A percentile compares a stretch with the other conserved stretches of the same genome.
phyloP scores from a whole-genome alignment of 2,797 vertebrate genomes.

The Chelmon rostratus region DNA sequence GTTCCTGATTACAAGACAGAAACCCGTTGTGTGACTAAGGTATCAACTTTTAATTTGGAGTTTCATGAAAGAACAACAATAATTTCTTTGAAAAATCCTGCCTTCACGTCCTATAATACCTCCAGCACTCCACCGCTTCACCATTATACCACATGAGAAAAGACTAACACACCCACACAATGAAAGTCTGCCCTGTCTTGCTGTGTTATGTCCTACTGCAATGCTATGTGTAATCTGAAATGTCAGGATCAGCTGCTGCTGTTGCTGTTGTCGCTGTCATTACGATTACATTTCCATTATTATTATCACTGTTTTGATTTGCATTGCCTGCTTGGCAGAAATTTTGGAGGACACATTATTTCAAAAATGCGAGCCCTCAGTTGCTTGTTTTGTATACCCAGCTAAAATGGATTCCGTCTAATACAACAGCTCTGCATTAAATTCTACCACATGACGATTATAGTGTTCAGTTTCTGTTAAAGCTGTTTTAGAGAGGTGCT shows the following conservation, averaged over 20 bases:
- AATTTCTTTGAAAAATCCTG: not conserved
- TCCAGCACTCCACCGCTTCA: not conserved
- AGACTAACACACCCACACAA: not conserved
- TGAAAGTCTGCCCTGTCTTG: not conserved
- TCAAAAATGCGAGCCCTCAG: not conserved
- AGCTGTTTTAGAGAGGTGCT: not conserved
- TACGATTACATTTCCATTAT: not conserved
- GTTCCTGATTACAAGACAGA: too few species aligned
- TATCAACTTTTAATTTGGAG: not conserved
- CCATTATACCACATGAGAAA: not conserved
- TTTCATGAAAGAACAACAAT: not conserved
- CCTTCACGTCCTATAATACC: not conserved
- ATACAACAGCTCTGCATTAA: constrained; percentile 2
- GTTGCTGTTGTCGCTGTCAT: not conserved
- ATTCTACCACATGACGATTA: not conserved
- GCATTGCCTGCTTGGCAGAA: not conserved
- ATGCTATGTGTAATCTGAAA: not conserved
- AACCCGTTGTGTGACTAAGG: too few species aligned
- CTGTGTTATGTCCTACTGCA: not conserved
- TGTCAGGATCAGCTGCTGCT: not conserved
- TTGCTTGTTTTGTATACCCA: not conserved
- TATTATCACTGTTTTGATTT: not conserved
- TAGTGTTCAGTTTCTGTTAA: not conserved
- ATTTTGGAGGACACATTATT: not conserved
- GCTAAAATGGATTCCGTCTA: not conserved